Conservation (phyloP, 2,113 vertebrate genomes). For the Melanotaenia duboulayi region DNA sequence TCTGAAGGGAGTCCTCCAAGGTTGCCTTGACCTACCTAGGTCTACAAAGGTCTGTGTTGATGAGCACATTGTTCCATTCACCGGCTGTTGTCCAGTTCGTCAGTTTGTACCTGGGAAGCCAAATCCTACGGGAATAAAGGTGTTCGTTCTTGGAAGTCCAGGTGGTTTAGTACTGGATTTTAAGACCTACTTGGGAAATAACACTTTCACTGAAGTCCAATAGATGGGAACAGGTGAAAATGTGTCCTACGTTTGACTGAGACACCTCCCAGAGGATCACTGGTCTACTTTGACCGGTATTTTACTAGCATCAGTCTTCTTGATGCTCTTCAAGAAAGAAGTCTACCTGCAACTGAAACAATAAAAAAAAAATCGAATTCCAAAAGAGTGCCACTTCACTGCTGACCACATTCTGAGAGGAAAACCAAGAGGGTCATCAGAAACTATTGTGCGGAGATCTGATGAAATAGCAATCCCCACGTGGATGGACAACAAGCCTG, state of each 20-base stretch:
- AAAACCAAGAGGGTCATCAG: constrained; percentile 1
- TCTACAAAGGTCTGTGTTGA: neutral
- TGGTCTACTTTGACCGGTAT: neutral
- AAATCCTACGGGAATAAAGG: constrained; percentile 3
- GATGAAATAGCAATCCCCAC: neutral
- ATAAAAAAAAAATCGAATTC: neutral
- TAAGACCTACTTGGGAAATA: neutral
- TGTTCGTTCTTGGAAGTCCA: neutral
- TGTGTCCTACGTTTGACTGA: too few relatives aligned
- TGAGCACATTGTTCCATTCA: neutral
- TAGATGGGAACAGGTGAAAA: neutral
- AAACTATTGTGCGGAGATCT: neutral
- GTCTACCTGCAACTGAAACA: neutral
- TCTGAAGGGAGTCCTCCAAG: neutral
- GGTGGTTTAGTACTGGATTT: neutral
- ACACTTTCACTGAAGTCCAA: neutral
- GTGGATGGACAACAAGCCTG: neutral
- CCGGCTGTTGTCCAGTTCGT: neutral
- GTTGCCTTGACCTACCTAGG: neutral
- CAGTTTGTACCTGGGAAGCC: neutral
- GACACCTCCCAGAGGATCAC: neutral
- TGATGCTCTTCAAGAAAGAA: neutral
- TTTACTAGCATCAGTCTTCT: neutral
- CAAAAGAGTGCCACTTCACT: neutral
- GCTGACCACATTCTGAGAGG: neutral